Evolutionary conservation across 2,797 vertebrate species (phyloP), one percentile per base, ranked within the genome.

Genomic region (Coluber constrictor): DNA sequence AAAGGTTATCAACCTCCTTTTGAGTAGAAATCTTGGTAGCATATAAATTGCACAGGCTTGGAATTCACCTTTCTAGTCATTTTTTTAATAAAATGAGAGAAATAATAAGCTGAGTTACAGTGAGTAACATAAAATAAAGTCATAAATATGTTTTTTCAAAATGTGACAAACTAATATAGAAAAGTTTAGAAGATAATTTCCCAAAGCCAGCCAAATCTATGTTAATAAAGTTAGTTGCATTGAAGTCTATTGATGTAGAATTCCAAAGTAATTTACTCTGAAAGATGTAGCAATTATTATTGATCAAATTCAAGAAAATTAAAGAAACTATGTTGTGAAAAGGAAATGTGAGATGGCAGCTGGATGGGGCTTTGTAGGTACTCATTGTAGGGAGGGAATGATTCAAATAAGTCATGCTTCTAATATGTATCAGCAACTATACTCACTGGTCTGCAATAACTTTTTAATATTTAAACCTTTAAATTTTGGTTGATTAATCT

Each of bases 171-270:
- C 32, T 89, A 92, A 92, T 87, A 12, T 47, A 57, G 89, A n/a
- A 70, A 93, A 86, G 23, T 59, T 87, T 32, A 43, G 87, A 91
- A 93, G 27, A 92, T 10, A 20, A 23, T 89, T 93, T 94, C 57
- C 0, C 9, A 47, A 92, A 94, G 5, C 1, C 15, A 20, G 90
- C 43, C 9, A 63, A 27, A 90, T 94, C 60, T 94, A 51, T 92
- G 18, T 43, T 94, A 94, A 93, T 94, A 23, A 94, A 94, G 3
- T 89, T 93, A 92, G 16, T 93, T 59, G 8, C 43, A 93, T n/a
- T 47, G 63, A 9, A 57, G 90, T 88, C 86, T 93, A 23, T 92
- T 92, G 18, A 8, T 88, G 7, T 55, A 59, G 59, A 79, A 18
- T 61, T 20, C 91, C 37, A 90, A 94, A 92, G 27, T 74, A 86